Evolutionary conservation across 2,888 invertebrate genomes (phyloP).

Genomic region (Luffia ferchaultella): DNA sequence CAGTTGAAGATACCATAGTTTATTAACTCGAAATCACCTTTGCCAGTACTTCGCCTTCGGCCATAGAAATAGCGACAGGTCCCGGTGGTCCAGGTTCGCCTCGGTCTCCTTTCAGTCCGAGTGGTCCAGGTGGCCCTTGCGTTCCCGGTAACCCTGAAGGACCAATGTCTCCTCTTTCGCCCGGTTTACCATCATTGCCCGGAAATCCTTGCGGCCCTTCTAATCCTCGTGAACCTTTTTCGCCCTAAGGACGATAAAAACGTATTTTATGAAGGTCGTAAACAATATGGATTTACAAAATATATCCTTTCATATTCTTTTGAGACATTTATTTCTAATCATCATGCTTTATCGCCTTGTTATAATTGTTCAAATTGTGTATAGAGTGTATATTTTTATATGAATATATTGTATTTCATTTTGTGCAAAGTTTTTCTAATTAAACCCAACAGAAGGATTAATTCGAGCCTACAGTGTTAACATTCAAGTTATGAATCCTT

Average conservation of each 20-base stretch:
- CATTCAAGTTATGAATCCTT: too few species aligned
- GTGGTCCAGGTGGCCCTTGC: constrained; percentile 72
- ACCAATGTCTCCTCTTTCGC: constrained; percentile 75
- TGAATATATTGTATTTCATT: too few species aligned
- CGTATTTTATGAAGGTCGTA: neutral
- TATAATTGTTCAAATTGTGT: too few species aligned
- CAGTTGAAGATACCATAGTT: too few species aligned
- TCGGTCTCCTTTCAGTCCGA: constrained; percentile 73
- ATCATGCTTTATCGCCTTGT: too few species aligned
- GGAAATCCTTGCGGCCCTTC: constrained; percentile 72
- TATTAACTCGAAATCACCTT: constrained; percentile 39
- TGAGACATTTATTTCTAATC: too few species aligned
- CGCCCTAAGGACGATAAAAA: constrained; percentile 36
- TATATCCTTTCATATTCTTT: neutral
- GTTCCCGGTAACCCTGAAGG: constrained; percentile 74
- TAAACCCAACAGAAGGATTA: too few species aligned
- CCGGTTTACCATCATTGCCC: constrained; percentile 70
- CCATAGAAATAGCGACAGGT: constrained; percentile 65
- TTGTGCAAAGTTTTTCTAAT: too few species aligned
- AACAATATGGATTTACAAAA: neutral
- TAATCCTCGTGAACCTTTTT: constrained; percentile 73
- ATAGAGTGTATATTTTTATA: too few species aligned
- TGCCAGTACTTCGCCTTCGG: constrained; percentile 68
- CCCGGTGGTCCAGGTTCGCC: constrained; percentile 79
- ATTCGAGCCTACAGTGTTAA: too few species aligned